These are phyloP conservation scores for Siniperca chuatsi DNA, from an alignment of 2,113 vertebrate genomes.

Conservation along the genomic window DNA sequence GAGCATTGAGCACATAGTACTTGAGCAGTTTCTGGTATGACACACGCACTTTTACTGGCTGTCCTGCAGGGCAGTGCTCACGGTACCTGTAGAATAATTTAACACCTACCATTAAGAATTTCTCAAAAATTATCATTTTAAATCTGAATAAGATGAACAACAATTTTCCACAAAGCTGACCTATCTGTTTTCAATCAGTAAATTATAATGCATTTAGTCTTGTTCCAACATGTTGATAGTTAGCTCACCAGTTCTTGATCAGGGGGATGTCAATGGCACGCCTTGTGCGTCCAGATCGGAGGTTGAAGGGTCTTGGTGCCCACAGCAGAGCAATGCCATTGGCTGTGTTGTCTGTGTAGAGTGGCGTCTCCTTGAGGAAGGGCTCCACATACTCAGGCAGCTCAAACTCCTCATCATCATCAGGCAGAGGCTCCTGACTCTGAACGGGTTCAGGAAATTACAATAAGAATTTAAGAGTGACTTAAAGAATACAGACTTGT, in stretches of 20 bases:
- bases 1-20: conserved; percentile 98
- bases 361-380: conserved; percentile 96
- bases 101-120: background rate
- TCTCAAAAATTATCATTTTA: background rate
- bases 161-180: background rate
- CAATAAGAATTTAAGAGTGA: background rate
- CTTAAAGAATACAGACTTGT: background rate
- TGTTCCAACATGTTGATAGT: background rate
- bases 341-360: conserved; percentile 97
- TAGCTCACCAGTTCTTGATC: conserved; percentile 95
- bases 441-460: conserved; percentile 53
- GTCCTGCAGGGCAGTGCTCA: conserved; percentile 97
- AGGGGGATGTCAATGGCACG: conserved; percentile 96
- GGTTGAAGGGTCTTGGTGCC: conserved; percentile 96
- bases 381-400: conserved; percentile 97
- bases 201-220: background rate
- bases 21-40: conserved; percentile 99
- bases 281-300: conserved; percentile 96
- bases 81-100: conserved; percentile 88
- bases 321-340: conserved; percentile 98
- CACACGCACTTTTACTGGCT: conserved; percentile 97
- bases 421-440: conserved; percentile 97
- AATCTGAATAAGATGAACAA: background rate
- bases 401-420: conserved; percentile 99
- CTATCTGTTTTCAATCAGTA: background rate